Percentiles rank a stretch among this genome's conserved stretches.
These are phyloP conservation scores for Ellobius talpinus DNA, from an alignment of 2,113 vertebrate species.

Conservation along the genomic window DNA sequence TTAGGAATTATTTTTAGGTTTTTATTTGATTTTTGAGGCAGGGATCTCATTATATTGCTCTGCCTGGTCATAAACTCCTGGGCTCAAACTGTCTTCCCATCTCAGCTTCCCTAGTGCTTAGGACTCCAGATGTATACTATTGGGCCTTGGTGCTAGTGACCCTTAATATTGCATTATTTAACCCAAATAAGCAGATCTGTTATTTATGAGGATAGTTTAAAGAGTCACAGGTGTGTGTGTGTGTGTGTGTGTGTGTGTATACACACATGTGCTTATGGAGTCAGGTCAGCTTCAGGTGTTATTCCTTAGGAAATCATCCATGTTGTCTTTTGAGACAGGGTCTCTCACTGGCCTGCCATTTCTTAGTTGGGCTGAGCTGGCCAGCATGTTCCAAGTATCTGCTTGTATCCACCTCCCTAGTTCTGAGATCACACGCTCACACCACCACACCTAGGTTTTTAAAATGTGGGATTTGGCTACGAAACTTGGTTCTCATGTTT, in stretches of 20 bases:
- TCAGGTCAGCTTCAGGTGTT: not conserved
- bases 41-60: not conserved
- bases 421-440: not conserved
- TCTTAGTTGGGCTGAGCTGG: not conserved
- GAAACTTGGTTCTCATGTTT: not conserved
- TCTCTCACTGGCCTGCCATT: not conserved
- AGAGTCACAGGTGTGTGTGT: not conserved
- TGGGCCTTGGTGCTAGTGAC: too few relatives aligned
- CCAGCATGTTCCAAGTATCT: not conserved
- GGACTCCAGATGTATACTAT: not conserved
- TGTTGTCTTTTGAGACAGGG: not conserved
- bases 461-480: not conserved
- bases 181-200: not conserved
- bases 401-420: not conserved
- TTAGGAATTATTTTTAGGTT: not conserved
- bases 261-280: not conserved
- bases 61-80: not conserved
- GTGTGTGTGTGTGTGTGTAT: not conserved
- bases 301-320: not conserved
- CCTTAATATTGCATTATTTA: not conserved
- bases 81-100: not conserved
- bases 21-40: not conserved
- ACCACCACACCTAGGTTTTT: not conserved
- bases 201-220: not conserved
- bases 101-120: not conserved